phyloP scores from a whole-genome alignment of 2,113 vertebrate genomes.

The Paratilapia polleni region DNA sequence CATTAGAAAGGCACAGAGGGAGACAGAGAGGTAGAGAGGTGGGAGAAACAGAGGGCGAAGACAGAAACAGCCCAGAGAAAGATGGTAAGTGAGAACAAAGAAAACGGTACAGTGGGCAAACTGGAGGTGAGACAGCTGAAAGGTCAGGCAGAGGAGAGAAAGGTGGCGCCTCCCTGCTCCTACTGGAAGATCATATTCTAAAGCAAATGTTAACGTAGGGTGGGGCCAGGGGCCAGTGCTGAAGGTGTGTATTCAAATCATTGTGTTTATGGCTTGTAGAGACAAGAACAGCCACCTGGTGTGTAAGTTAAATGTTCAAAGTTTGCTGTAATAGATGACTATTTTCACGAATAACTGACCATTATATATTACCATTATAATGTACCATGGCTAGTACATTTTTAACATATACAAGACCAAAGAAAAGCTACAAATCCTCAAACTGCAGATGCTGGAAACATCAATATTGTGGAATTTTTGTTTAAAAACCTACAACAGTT shows the following conservation, averaged over 20 bases:
- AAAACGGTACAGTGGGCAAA: not conserved
- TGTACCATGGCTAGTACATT: not conserved
- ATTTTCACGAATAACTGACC: not conserved
- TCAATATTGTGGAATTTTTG: not conserved
- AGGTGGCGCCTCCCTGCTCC: not conserved
- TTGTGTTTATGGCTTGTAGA: not conserved
- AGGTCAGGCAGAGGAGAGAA: not conserved
- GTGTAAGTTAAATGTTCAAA: not conserved
- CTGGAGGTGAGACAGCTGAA: constrained; percentile 12
- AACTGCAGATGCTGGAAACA: not conserved
- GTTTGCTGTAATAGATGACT: not conserved
- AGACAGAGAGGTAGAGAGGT: not conserved
- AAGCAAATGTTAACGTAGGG: constrained; percentile 70
- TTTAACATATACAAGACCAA: not conserved
- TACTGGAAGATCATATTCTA: constrained; percentile 44
- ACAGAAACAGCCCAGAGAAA: constrained; percentile 11
- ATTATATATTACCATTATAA: too few relatives aligned
- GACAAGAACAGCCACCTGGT: not conserved
- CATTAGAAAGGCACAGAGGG: constrained; percentile 14
- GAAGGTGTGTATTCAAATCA: not conserved
- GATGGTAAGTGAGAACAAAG: not conserved
- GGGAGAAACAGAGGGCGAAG: not conserved
- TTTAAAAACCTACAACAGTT: not conserved
- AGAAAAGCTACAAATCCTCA: not conserved
- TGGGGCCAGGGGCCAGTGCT: constrained; percentile 1